Evolutionary conservation across 2,113 vertebrate genomes (phyloP).

Genomic region (Petroica traversi): DNA sequence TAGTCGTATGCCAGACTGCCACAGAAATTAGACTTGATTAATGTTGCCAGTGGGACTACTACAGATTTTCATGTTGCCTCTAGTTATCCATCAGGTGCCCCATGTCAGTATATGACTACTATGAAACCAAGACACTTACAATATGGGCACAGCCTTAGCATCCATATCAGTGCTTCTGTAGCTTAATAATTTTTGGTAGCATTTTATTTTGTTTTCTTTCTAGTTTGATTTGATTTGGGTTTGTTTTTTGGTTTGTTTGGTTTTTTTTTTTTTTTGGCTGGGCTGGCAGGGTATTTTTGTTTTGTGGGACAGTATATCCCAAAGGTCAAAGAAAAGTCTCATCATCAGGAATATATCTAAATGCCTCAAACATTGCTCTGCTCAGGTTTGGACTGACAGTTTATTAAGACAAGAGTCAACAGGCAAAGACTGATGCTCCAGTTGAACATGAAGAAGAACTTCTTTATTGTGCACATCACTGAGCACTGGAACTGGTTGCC

Average conservation of each 20-base stretch:
- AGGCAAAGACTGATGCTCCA: neutral
- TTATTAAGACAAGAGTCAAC: neutral
- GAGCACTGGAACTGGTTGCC: neutral
- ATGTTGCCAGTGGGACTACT: neutral
- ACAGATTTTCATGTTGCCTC: neutral
- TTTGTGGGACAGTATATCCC: neutral
- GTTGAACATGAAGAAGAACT: neutral
- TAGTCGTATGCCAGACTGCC: neutral
- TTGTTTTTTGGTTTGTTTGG: neutral
- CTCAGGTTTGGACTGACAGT: neutral
- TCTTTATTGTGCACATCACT: neutral
- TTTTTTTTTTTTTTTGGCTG: neutral
- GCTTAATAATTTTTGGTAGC: neutral
- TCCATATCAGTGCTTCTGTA: neutral
- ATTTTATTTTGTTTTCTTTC: neutral
- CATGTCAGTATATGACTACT: neutral
- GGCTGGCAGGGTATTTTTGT: too few species aligned
- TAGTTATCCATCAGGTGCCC: neutral
- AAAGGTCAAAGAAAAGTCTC: neutral
- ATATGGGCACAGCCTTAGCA: neutral
- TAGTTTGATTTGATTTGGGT: too few species aligned
- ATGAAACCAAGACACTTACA: neutral
- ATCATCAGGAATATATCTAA: neutral
- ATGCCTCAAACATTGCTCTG: neutral
- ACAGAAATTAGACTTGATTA: slow-evolving; percentile 12